Conservation (phyloP, 2,113 vertebrate genomes). For the Rattus rattus region DNA sequence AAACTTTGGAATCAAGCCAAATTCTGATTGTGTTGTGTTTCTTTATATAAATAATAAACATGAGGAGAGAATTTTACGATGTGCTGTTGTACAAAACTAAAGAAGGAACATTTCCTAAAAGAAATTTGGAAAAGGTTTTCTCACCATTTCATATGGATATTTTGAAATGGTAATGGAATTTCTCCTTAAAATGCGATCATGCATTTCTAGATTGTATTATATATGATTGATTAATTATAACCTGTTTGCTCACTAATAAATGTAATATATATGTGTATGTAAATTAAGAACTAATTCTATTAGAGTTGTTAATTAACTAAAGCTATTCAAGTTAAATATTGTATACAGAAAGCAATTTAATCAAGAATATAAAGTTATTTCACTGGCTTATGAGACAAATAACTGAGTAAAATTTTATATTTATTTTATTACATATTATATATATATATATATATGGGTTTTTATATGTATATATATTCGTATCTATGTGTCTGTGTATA, state of each 20-base stretch:
- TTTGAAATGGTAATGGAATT: not conserved
- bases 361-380: not conserved
- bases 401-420: not conserved
- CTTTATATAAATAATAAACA: not conserved
- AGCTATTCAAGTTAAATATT: not conserved
- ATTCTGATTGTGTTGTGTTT: not conserved
- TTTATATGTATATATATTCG: not conserved
- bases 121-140: not conserved
- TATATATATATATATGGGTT: not conserved
- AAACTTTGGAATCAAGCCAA: not conserved
- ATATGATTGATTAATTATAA: not conserved
- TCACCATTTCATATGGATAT: not conserved
- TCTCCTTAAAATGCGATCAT: not conserved
- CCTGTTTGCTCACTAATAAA: not conserved
- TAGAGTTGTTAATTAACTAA: not conserved
- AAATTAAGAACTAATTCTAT: not conserved
- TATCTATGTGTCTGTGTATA: not conserved
- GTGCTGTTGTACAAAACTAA: not conserved
- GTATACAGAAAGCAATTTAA: not conserved
- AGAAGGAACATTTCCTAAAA: not conserved
- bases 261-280: not conserved
- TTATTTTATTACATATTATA: not conserved
- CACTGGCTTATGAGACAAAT: not conserved
- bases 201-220: not conserved
- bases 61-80: not conserved